Evolutionary conservation across 2,113 vertebrate species (phyloP), one percentile per base, ranked within the genome.

Genomic region (Lepidothrix coronata): DNA sequence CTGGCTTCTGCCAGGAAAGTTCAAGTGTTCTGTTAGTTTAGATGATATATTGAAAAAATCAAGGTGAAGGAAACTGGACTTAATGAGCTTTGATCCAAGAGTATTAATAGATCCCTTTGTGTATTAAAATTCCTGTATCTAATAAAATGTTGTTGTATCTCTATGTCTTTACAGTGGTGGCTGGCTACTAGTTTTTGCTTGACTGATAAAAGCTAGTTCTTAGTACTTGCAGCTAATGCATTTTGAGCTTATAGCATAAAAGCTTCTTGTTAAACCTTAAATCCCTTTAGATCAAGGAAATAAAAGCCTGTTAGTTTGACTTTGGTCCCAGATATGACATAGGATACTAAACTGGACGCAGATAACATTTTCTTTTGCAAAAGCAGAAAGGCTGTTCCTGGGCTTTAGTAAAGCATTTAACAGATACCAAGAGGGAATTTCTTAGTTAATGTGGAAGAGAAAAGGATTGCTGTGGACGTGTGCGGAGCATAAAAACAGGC

Each of bases 201-300:
- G 41, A 39, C 46, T 73, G 67, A 49, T 88, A 77, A 90, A 90
- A 77, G 39, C 16, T 62, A 51, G 20, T 70, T 88, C 15, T 35
- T 84, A 30, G 31, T 82, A 41, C 52, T 95, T 95, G 35, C 19
- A 67, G 20, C 43, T 86, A 58, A 58, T 66, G 31, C 2, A 5
- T 19, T 77, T 86, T 73, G 54, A 79, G 31, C 30, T 88, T 93
- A 13, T 9, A 52, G 35, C 16, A 75, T 63, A 62, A 76, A 84
- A 68, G 20, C 35, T 75, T 23, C 25, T 74, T 91, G 43, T 63
- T 76, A 91, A 81, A 76, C 33, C 44, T 88, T 82, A 76, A 90
- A 76, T 91, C 51, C 24, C 67, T 84, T 92, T 86, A 80, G 75
- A 91, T 86, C 63, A 70, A 80, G 83, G 75, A 92, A 86, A 70